Percentiles rank a stretch among this genome's conserved stretches.
Evolutionary conservation across 37 sponge, comb jelly and placozoan genomes (phyloP).

Genomic region (Cladorhizidae sp.): DNA sequence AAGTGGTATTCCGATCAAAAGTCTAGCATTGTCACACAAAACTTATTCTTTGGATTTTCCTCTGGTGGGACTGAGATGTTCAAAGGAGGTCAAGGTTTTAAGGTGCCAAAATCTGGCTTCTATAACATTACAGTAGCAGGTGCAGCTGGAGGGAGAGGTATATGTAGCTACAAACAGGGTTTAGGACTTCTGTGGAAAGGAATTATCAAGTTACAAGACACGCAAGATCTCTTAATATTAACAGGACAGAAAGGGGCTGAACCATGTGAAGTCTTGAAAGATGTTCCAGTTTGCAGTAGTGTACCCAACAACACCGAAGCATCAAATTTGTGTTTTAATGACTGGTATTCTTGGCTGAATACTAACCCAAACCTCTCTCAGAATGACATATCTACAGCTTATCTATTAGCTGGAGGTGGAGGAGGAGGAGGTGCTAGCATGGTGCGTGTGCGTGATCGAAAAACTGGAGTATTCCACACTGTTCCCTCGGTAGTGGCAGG

Average conservation of each 20-base stretch:
- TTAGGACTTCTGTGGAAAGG: slow-evolving; percentile 11
- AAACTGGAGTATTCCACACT: not conserved
- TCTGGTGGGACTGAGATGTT: not conserved
- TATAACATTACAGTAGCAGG: slow-evolving; percentile 70
- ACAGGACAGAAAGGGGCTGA: slow-evolving; percentile 55
- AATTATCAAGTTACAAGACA: slow-evolving; percentile 8
- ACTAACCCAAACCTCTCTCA: not conserved
- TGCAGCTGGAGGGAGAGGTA: slow-evolving; percentile 56
- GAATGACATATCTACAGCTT: not conserved
- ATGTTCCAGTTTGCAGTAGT: slow-evolving; percentile 1
- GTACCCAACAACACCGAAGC: slow-evolving; percentile 2
- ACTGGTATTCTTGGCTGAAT: not conserved
- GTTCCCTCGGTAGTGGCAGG: slow-evolving; percentile 23
- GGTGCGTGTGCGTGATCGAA: slow-evolving; percentile 1
- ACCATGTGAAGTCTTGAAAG: slow-evolving; percentile 33
- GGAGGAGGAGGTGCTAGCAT: slow-evolving; percentile 68
- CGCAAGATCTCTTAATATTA: slow-evolving; percentile 17
- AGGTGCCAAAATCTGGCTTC: slow-evolving; percentile 31
- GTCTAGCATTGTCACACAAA: not conserved
- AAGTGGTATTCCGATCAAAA: not conserved
- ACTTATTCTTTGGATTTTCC: not conserved
- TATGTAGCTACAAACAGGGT: slow-evolving; percentile 37
- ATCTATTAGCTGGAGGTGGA: slow-evolving; percentile 38
- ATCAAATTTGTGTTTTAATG: not conserved
- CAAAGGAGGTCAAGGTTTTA: slow-evolving; percentile 49